A percentile compares a stretch with the other conserved stretches of the same genome.
These are phyloP conservation scores for Onychostoma macrolepis DNA, from an alignment of 2,113 vertebrate genomes.

Conservation along the genomic window DNA sequence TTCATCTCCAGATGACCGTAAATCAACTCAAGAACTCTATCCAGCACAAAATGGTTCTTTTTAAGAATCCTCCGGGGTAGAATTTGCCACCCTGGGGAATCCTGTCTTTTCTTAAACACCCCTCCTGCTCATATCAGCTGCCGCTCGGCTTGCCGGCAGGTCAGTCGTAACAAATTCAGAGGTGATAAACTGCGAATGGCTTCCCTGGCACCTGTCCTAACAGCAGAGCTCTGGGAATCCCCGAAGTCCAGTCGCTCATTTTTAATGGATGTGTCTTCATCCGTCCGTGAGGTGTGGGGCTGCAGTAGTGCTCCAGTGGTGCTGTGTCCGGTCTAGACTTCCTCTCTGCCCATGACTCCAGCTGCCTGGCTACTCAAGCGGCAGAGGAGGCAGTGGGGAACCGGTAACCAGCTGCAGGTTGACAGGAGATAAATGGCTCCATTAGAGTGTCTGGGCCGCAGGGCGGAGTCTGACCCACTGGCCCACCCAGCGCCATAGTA, in stretches of 20 bases:
- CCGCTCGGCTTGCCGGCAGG: neutral
- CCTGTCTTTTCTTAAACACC: neutral
- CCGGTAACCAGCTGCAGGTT: constrained; percentile 54
- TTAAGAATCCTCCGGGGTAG: neutral
- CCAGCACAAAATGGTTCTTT: neutral
- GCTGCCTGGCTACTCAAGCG: constrained; percentile 10
- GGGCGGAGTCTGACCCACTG: constrained; percentile 49
- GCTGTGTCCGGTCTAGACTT: constrained; percentile 26
- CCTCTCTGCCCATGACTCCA: neutral
- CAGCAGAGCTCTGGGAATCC: constrained; percentile 30
- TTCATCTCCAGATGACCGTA: neutral
- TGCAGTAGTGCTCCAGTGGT: neutral
- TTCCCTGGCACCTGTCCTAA: constrained; percentile 42
- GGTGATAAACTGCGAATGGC: constrained; percentile 41
- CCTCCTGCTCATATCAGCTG: neutral
- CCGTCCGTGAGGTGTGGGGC: neutral
- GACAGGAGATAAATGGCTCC: constrained; percentile 59
- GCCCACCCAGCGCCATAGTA: constrained; percentile 19
- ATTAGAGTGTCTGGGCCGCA: constrained; percentile 49
- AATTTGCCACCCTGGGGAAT: neutral
- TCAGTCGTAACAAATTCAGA: constrained; percentile 28
- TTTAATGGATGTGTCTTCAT: constrained; percentile 34
- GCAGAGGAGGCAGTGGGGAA: neutral
- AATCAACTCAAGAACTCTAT: neutral
- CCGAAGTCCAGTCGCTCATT: constrained; percentile 34